A percentile compares a stretch with the other conserved stretches of the same genome.
Evolutionary conservation across 2,113 vertebrate genomes (phyloP).

Genomic region (Candoia aspera): DNA sequence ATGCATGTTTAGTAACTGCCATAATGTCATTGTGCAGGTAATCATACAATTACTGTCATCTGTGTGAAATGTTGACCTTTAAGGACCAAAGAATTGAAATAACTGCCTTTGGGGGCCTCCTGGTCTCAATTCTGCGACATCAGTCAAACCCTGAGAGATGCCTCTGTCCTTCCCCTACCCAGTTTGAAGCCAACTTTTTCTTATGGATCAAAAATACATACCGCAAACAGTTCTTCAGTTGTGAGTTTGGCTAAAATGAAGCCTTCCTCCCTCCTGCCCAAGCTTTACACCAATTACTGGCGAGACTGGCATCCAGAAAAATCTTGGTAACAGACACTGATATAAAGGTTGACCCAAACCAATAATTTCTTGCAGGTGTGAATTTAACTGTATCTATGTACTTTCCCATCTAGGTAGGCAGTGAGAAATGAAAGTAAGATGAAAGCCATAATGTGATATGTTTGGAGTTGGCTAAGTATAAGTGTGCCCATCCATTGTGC

Average conservation of each 20-base stretch:
- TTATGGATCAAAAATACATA: background rate
- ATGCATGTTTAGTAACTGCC: slow-evolving; percentile 29
- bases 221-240: background rate
- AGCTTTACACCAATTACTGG: background rate
- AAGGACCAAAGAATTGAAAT: slow-evolving; percentile 6
- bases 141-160: background rate
- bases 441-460: background rate
- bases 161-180: background rate
- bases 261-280: background rate
- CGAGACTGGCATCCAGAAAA: background rate
- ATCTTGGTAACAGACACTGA: background rate
- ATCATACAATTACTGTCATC: slow-evolving; percentile 25
- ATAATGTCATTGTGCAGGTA: slow-evolving; percentile 17
- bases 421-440: background rate
- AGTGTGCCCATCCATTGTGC: background rate
- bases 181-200: background rate
- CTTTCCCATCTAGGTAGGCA: background rate
- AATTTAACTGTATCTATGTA: background rate
- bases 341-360: background rate
- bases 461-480: background rate
- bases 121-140: background rate
- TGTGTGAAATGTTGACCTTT: slow-evolving; percentile 27
- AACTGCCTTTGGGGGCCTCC: background rate
- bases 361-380: background rate
- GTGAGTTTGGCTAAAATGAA: background rate